Percentiles rank a stretch among this genome's conserved stretches.
phyloP scores from a whole-genome alignment of 2,113 vertebrate genomes.

The Pagrus major region DNA sequence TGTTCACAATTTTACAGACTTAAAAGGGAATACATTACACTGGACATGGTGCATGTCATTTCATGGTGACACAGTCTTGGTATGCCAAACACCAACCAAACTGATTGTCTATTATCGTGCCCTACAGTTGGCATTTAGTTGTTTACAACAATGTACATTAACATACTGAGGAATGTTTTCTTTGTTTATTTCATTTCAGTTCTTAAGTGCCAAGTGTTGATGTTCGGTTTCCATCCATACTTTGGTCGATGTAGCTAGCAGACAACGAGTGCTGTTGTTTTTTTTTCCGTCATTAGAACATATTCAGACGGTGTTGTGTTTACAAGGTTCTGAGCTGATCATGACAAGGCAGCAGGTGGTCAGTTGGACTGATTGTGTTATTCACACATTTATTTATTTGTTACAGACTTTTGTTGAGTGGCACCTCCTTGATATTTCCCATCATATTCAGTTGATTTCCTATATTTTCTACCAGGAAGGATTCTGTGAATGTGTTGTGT shows the following conservation, averaged over 20 bases:
- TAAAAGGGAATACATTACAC: constrained; percentile 42
- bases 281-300: constrained; percentile 61
- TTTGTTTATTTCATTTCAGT: constrained; percentile 66
- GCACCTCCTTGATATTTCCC: constrained; percentile 60
- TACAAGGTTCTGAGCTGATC: constrained; percentile 64
- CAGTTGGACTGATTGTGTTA: constrained; percentile 58
- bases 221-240: constrained; percentile 66
- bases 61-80: constrained; percentile 46
- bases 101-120: constrained; percentile 65
- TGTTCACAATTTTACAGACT: constrained; percentile 10
- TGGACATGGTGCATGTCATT: constrained; percentile 39
- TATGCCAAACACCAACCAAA: constrained; percentile 67
- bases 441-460: constrained; percentile 59
- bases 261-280: constrained; percentile 61
- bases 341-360: constrained; percentile 41
- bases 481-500: constrained; percentile 73
- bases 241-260: constrained; percentile 68
- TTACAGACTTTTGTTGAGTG: constrained; percentile 52
- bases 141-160: constrained; percentile 81
- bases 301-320: constrained; percentile 73
- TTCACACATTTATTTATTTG: constrained; percentile 70
- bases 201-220: constrained; percentile 80
- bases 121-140: constrained; percentile 63
- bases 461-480: constrained; percentile 58
- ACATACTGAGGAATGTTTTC: constrained; percentile 77